A percentile compares a stretch with the other conserved stretches of the same genome.
phyloP scores from a whole-genome alignment of 2,797 vertebrate genomes.

The Thunnus albacares region DNA sequence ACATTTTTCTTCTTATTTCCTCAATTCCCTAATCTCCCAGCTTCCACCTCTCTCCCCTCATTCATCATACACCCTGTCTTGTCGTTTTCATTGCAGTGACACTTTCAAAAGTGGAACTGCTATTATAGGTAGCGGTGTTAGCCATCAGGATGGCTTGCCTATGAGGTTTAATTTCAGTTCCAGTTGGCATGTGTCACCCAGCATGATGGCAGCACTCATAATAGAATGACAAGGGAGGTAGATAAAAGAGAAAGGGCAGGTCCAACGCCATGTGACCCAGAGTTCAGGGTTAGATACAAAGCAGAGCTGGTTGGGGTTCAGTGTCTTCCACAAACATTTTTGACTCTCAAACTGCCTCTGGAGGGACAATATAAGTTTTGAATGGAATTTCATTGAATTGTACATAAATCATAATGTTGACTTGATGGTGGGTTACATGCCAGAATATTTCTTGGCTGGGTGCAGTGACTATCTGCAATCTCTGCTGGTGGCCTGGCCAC shows the following conservation, averaged over 20 bases:
- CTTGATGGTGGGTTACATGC: too few relatives aligned
- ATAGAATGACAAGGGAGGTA: slow-evolving; percentile 18
- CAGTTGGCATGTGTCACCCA: slow-evolving; percentile 14
- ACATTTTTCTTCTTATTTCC: slow-evolving; percentile 4
- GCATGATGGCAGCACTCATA: slow-evolving; percentile 18
- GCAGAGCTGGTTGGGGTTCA: neutral
- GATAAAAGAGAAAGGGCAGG: slow-evolving; percentile 10
- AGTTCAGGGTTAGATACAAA: neutral
- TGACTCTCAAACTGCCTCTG: neutral
- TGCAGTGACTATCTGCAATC: too few relatives aligned
- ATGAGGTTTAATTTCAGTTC: slow-evolving; percentile 25
- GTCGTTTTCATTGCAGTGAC: slow-evolving; percentile 33
- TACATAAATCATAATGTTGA: neutral
- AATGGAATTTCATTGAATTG: neutral
- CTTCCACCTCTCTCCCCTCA: slow-evolving; percentile 14
- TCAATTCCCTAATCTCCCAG: slow-evolving; percentile 22
- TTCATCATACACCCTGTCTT: slow-evolving; percentile 32
- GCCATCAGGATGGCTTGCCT: slow-evolving; percentile 18
- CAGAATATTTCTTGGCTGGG: too few relatives aligned
- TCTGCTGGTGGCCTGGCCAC: too few relatives aligned
- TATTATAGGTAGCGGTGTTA: slow-evolving; percentile 6
- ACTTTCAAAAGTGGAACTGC: slow-evolving; percentile 36
- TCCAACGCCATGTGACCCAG: neutral
- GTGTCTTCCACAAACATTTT: neutral
- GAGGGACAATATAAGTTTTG: neutral